Base-by-base conservation (phyloP, 2,888 invertebrate species). In the Pandemis heparana region DNA sequence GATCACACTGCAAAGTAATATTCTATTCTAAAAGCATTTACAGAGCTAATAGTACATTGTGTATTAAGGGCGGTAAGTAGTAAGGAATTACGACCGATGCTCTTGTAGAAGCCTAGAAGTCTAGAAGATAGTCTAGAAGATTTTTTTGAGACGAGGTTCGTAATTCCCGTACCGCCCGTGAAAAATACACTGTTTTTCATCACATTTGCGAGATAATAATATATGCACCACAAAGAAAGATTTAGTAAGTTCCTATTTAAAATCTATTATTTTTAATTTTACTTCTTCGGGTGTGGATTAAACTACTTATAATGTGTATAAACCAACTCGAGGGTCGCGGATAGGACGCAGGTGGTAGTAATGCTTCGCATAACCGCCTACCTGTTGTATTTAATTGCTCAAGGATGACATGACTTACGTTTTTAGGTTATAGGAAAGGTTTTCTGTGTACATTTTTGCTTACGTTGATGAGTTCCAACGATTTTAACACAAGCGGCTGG, bases 1-100 rank as follows among this genome's bases (percentile, higher is more conserved):
- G 75, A 79, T 78, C 78, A 76, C 46, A 43, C 62, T 78, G 81
- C 81, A 81, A 82, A 84, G 84, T 82, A 82, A 82, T 84, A 81
- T 85, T 83, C 79, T 79, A 77, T 79, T 79, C 77, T 77, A 75
- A 79, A 77, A 77, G 79, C 80, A 80, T 77, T 1, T 32, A 32
- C 23, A 32, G 23, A 32, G 23, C 23, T 32, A 32, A n/a, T n/a
- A n/a, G n/a, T n/a, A n/a, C n/a, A n/a, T n/a, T n/a, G n/a, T n/a
- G n/a, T n/a, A n/a, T n/a, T n/a, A n/a, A n/a, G n/a, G n/a, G n/a
- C n/a, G n/a, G n/a, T n/a, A n/a, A n/a, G n/a, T n/a, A n/a, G n/a
- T n/a, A n/a, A n/a, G n/a, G n/a, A n/a, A n/a, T n/a, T n/a, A n/a
- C n/a, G n/a, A n/a, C n/a, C n/a, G n/a, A n/a, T n/a, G n/a, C n/a